phyloP scores from a whole-genome alignment of 2,113 vertebrate genomes.

The Prionailurus viverrinus region DNA sequence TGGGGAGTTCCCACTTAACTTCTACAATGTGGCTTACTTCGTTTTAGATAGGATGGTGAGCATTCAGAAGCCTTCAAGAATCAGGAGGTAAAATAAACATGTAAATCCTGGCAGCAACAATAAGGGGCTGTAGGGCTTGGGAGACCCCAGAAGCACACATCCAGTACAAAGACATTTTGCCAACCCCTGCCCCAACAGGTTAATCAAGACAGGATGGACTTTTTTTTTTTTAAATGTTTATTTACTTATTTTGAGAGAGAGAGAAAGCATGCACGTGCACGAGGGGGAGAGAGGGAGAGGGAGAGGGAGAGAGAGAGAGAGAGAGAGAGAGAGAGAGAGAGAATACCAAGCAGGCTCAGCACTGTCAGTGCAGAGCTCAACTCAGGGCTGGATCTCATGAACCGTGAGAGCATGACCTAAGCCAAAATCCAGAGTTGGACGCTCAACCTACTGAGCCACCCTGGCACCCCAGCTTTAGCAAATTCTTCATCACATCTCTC shows the following conservation, averaged over 20 bases:
- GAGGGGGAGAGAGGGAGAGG: too few relatives aligned
- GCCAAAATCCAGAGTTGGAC: too few relatives aligned
- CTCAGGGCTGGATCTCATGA: too few relatives aligned
- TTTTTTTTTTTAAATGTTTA: too few relatives aligned
- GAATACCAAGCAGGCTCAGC: too few relatives aligned
- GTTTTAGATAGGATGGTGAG: background rate
- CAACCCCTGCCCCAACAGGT: background rate
- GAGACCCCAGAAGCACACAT: background rate
- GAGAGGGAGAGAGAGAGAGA: too few relatives aligned
- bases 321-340: too few relatives aligned
- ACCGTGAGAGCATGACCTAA: too few relatives aligned
- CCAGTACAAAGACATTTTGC: background rate
- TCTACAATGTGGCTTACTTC: background rate
- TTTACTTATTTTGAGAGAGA: too few relatives aligned
- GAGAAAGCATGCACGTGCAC: too few relatives aligned
- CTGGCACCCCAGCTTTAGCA: background rate
- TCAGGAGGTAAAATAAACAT: background rate
- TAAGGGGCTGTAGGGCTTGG: rapidly evolving
- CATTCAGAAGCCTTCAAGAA: background rate
- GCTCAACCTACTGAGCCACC: too few relatives aligned
- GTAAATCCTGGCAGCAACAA: background rate
- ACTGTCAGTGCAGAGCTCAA: too few relatives aligned
- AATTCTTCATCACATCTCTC: background rate
- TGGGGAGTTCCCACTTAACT: background rate
- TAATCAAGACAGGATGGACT: background rate